These are phyloP conservation scores for Acipenser ruthenus DNA, from an alignment of 2,797 vertebrate species.

Conservation along the genomic window DNA sequence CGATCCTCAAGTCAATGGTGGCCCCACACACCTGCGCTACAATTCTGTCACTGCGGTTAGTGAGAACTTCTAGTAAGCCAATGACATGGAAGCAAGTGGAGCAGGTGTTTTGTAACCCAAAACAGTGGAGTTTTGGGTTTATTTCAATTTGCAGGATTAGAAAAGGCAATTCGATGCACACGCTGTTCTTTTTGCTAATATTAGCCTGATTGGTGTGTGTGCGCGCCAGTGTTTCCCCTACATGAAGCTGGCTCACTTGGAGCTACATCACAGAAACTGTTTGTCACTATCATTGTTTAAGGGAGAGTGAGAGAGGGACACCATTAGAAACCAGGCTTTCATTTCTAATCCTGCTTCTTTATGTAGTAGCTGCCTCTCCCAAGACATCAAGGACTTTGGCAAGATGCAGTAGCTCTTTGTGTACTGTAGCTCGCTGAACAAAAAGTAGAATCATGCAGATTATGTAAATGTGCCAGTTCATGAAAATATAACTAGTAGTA, in stretches of 20 bases:
- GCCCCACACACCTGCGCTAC: too few relatives aligned
- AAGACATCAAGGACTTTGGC: constrained; percentile 18
- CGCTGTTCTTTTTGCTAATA: background rate
- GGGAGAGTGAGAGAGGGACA: constrained; percentile 14
- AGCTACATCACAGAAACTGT: background rate
- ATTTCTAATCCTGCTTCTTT: constrained; percentile 35
- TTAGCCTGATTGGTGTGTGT: background rate
- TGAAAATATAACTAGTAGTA: background rate
- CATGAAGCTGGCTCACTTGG: background rate
- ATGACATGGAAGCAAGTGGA: constrained; percentile 33
- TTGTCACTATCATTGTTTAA: background rate
- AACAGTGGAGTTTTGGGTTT: background rate
- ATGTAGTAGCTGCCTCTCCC: constrained; percentile 37
- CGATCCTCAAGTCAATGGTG: too few relatives aligned
- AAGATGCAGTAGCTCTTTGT: constrained; percentile 5
- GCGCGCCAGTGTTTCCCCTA: background rate
- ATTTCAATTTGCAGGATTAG: background rate
- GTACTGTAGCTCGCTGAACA: background rate
- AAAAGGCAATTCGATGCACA: background rate
- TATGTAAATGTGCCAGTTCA: background rate
- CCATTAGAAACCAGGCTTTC: constrained; percentile 20
- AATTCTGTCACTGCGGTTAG: too few relatives aligned
- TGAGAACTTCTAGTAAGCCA: background rate
- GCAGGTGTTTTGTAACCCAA: constrained; percentile 42
- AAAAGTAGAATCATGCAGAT: background rate